phyloP scores from a whole-genome alignment of 2,113 vertebrate genomes.

The Stigmatopora argus region DNA sequence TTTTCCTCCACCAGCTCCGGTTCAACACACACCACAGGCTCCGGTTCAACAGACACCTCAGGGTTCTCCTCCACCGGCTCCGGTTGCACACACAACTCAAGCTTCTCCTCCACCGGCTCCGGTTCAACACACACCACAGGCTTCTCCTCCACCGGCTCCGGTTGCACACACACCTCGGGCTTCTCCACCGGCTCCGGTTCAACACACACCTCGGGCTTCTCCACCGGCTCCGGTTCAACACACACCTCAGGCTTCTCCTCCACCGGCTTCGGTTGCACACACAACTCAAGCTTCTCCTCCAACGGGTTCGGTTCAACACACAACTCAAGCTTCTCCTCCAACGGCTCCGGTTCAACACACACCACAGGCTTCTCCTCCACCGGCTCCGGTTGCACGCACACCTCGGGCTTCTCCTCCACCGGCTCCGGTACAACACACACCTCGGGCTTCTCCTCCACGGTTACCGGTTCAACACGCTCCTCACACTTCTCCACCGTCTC shows the following conservation, averaged over 20 bases:
- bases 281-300: slow-evolving; percentile 4
- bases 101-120: not conserved
- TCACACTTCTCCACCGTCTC: too few species aligned
- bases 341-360: not conserved
- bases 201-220: not conserved
- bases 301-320: not conserved
- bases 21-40: too few species aligned
- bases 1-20: slow-evolving; percentile 12
- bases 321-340: too few species aligned
- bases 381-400: not conserved
- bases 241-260: not conserved
- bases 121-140: not conserved
- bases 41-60: not conserved
- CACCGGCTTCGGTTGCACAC: slow-evolving; percentile 7
- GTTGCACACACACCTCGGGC: not conserved
- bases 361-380: not conserved
- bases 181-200: slow-evolving; percentile 5
- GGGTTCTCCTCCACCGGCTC: not conserved
- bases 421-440: slow-evolving; percentile 7
- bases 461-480: not conserved
- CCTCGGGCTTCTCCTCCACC: not conserved
- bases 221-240: not conserved
- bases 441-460: slow-evolving; percentile 6
- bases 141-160: not conserved
- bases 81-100: too few species aligned